A percentile compares a stretch with the other conserved stretches of the same genome.
These are phyloP conservation scores for Grammomys dolichurus DNA, from an alignment of 2,113 vertebrate genomes.

Conservation along the genomic window DNA sequence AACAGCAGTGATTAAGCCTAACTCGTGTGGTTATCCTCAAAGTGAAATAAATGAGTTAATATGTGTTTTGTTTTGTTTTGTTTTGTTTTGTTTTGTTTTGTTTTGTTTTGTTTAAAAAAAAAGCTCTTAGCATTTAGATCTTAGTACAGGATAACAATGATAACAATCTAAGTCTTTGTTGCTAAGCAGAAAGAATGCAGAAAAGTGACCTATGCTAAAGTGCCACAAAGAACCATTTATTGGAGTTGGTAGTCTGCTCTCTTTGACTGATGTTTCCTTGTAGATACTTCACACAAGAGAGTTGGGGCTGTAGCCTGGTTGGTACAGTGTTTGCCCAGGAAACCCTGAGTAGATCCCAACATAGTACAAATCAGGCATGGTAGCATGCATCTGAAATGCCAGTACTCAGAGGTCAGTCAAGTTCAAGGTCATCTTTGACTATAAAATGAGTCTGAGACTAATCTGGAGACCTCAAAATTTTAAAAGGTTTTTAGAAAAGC, in stretches of 20 bases:
- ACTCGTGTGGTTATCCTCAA: not conserved
- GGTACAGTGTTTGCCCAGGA: not conserved
- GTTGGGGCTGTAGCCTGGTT: not conserved
- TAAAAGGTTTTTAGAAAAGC: not conserved
- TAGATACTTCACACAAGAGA: not conserved
- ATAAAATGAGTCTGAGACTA: not conserved
- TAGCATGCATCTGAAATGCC: not conserved
- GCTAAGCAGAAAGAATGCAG: not conserved
- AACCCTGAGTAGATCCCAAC: not conserved
- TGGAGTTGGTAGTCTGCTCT: not conserved
- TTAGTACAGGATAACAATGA: not conserved
- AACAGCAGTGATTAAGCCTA: not conserved
- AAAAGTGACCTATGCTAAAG: not conserved
- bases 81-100: too few relatives aligned
- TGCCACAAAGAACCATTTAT: not conserved
- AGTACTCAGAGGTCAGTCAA: not conserved
- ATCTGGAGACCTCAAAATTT: not conserved
- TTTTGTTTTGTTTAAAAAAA: not conserved
- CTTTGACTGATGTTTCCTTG: not conserved
- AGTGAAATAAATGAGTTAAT: conserved; percentile 42
- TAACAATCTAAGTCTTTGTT: not conserved
- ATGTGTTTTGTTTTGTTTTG: too few relatives aligned
- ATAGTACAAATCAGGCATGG: not conserved
- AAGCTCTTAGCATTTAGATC: not conserved
- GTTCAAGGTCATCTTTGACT: not conserved